Percentiles rank a stretch among this genome's conserved stretches.
These are phyloP conservation scores for Asteroscopus sphinx DNA, from an alignment of 2,888 invertebrate genomes.

Conservation along the genomic window DNA sequence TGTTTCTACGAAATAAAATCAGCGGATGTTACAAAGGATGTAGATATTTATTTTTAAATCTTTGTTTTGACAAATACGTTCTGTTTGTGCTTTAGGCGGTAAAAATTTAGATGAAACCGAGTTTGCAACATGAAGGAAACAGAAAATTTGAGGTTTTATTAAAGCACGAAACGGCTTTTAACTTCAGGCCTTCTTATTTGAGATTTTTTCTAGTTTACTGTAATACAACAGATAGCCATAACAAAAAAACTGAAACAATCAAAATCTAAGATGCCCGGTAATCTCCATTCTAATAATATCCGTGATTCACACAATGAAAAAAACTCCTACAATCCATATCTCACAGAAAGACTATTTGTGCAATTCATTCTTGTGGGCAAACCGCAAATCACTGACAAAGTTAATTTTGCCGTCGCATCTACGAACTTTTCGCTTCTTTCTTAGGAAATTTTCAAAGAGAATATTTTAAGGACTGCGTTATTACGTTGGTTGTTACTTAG, in stretches of 20 bases:
- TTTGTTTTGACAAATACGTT: constrained; percentile 10
- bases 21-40: constrained; percentile 32
- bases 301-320: constrained; percentile 38
- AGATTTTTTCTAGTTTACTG: background rate
- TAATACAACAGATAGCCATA: background rate
- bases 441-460: background rate
- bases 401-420: constrained; percentile 22
- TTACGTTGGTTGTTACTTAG: constrained; percentile 48
- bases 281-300: constrained; percentile 23
- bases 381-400: constrained; percentile 51
- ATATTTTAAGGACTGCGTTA: constrained; percentile 34
- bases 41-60: constrained; percentile 9
- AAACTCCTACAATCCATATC: constrained; percentile 57
- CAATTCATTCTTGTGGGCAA: constrained; percentile 52
- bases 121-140: too few relatives aligned
- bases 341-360: constrained; percentile 54
- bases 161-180: too few relatives aligned
- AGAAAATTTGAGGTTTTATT: too few relatives aligned
- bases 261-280: constrained; percentile 4
- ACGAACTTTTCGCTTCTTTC: constrained; percentile 7
- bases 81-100: background rate
- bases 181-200: too few relatives aligned
- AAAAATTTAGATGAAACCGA: too few relatives aligned
- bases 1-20: background rate
- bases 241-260: background rate